These are phyloP conservation scores for Pseudomyrmex gracilis DNA, from an alignment of 1,140 invertebrate species.

Conservation along the genomic window DNA sequence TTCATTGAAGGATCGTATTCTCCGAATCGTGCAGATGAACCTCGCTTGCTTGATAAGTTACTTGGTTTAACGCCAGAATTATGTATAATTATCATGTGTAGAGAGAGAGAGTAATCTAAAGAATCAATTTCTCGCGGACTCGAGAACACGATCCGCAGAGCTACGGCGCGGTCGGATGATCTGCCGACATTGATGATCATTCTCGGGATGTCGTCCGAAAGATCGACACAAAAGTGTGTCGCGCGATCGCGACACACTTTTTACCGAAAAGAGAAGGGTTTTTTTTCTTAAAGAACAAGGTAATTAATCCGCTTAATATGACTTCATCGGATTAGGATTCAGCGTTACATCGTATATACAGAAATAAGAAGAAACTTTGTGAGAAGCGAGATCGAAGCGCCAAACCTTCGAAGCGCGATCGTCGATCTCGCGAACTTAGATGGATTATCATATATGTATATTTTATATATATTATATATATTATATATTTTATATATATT, in stretches of 20 bases:
- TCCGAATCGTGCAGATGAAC: neutral
- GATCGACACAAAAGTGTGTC: no score
- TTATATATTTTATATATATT: no score
- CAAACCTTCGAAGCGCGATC: no score
- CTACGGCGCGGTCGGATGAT: neutral
- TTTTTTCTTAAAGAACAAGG: constrained; percentile 40
- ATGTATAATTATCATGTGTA: no score
- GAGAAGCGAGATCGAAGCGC: neutral
- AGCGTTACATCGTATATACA: constrained; percentile 84
- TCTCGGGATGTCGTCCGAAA: neutral
- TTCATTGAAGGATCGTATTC: constrained; percentile 5
- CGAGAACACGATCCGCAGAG: constrained; percentile 15
- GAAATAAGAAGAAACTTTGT: constrained; percentile 65
- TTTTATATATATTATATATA: neutral
- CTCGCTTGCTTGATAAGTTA: no score
- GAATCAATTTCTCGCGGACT: constrained; percentile 23
- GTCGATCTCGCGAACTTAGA: constrained; percentile 15
- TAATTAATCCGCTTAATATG: constrained; percentile 70
- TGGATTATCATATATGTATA: neutral
- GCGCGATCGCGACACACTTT: constrained; percentile 29
- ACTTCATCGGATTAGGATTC: constrained; percentile 83
- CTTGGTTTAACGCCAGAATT: no score
- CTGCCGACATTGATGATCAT: constrained; percentile 13
- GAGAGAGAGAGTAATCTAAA: neutral
- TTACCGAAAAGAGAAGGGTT: neutral